Percentiles rank a stretch among this genome's conserved stretches.
Conservation (phyloP, 2,113 vertebrate species). For the Deroptyus accipitrinus region DNA sequence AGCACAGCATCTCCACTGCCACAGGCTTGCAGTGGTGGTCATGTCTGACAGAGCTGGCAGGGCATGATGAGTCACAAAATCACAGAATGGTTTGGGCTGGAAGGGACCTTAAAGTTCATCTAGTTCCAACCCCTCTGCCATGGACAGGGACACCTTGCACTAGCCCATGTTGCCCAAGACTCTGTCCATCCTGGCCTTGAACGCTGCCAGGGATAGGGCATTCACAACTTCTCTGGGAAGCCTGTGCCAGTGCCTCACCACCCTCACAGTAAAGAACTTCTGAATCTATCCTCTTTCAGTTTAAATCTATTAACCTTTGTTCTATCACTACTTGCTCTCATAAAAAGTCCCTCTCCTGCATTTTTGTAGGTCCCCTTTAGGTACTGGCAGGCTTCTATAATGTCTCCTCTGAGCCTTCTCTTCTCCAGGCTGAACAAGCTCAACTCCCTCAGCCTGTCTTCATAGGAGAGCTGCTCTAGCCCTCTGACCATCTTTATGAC, state of each 20-base stretch:
- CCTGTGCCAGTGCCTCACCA: neutral
- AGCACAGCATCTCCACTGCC: neutral
- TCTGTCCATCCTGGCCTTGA: neutral
- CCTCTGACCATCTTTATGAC: neutral
- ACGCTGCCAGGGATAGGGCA: neutral
- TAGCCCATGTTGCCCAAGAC: neutral
- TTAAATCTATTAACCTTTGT: neutral
- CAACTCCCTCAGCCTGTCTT: neutral
- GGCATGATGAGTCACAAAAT: neutral
- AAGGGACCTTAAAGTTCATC: neutral
- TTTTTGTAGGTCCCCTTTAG: neutral
- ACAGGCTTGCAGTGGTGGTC: fast-evolving
- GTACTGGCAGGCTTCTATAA: neutral
- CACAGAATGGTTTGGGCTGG: neutral
- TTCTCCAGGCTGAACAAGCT: neutral
- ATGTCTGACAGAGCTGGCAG: neutral
- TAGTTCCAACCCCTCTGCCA: neutral
- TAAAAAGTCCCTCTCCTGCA: neutral
- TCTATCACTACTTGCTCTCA: neutral
- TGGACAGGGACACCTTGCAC: neutral
- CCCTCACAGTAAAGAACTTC: neutral
- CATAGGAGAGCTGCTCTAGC: neutral
- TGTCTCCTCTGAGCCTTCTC: neutral
- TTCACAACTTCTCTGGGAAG: neutral
- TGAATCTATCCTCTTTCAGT: neutral